A percentile compares a stretch with the other conserved stretches of the same genome.
phyloP scores from a whole-genome alignment of 1,140 invertebrate species.

The Cotesia chilonis region DNA sequence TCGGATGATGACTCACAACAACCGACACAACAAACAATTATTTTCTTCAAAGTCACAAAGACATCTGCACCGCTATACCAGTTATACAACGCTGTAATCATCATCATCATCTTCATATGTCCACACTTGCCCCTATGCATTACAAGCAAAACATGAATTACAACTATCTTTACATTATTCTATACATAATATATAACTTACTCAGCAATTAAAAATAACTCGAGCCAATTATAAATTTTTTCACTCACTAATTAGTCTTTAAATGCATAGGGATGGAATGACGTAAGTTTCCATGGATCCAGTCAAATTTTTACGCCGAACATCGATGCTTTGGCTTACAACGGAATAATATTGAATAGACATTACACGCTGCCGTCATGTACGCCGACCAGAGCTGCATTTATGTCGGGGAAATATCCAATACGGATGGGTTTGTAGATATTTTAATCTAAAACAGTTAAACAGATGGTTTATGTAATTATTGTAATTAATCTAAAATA shows the following conservation, averaged over 20 bases:
- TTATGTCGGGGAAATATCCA: conserved; percentile 77
- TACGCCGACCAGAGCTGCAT: conserved; percentile 72
- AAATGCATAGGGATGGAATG: conserved; percentile 75
- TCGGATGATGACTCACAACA: conserved; percentile 25
- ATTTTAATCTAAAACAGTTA: not conserved
- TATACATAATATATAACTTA: no score
- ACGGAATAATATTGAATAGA: conserved; percentile 73
- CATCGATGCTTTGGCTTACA: conserved; percentile 72
- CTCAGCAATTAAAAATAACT: not conserved
- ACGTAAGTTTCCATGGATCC: conserved; percentile 78
- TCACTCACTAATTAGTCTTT: conserved; percentile 37
- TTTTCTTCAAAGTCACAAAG: conserved; percentile 36
- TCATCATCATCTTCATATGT: conserved; percentile 1
- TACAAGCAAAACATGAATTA: no score
- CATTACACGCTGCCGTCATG: conserved; percentile 74
- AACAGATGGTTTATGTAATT: not conserved
- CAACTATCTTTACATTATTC: no score
- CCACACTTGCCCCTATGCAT: not conserved
- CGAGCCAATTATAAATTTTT: not conserved
- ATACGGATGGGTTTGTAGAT: conserved; percentile 70
- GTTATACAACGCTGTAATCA: no score
- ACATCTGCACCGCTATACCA: not conserved
- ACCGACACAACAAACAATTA: conserved; percentile 48
- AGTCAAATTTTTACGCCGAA: conserved; percentile 76
- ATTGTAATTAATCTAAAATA: conserved; percentile 12